Evolutionary conservation across 2,888 invertebrate genomes (phyloP), one percentile per base, ranked within the genome.

Genomic region (Oasisia sp.): DNA sequence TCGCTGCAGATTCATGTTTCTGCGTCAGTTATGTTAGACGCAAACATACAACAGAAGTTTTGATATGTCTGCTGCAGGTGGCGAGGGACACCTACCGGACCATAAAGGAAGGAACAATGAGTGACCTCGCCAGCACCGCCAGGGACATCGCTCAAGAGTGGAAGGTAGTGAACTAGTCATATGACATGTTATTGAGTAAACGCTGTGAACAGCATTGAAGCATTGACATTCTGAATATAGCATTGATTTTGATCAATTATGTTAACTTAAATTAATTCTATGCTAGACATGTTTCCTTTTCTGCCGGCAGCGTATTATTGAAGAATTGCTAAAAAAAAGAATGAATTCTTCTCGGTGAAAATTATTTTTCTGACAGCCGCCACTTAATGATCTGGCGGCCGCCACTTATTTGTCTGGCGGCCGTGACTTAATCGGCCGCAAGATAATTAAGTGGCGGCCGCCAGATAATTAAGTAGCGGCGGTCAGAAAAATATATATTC

Each of bases 71-170:
- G 32, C 93, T 93, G 27, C 92, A 96, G 96, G 94, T 96, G 92
- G 98, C 97, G 0, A 97, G 98, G 45, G 97, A 98, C 93, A 97
- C 97, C 32, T 98, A 98, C 95, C 97, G 97, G 92, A 97, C 97
- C 97, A 96, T 97, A 9, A 95, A 95, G 44, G 92, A 89, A 32
- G 89, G 91, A 32, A 32, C 32, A 14, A 91, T 89, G 19, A n/a
- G 50, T 14, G 92, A 92, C 32, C 45, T 92, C 3, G 92, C 92
- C 32, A 92, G 91, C 45, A 91, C 91, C 58, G 92, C 92, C 4
- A 92, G 91, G 56, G 45, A 91, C 0, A 91, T 93, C 9, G 92
- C 92, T 1, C 11, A 90, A n/a, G 93, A 93, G 89, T 50, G 58
- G 89, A 92, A 93, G 92, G 93, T 93, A n/a, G 38, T 38, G 38